Conservation (phyloP, 2,797 vertebrate species). For the Heliangelus exortis region DNA sequence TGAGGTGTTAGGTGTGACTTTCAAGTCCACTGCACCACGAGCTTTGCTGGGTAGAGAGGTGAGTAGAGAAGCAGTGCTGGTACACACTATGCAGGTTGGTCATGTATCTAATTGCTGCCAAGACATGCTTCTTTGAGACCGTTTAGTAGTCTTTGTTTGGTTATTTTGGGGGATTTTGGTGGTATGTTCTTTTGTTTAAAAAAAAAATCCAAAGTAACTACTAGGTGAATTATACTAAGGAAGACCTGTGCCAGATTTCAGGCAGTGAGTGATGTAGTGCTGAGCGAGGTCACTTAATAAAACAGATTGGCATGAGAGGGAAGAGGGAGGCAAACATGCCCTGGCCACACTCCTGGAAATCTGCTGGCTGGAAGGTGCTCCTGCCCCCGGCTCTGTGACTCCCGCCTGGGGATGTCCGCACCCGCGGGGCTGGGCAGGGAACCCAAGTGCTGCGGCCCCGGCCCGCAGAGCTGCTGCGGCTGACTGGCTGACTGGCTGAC, state of each 20-base stretch:
- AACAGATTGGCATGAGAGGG: neutral
- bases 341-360: fast-evolving
- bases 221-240: neutral
- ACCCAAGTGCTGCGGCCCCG: fast-evolving
- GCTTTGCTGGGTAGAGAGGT: neutral
- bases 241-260: neutral
- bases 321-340: neutral
- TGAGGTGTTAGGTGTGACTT: neutral
- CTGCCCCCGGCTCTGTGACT: neutral
- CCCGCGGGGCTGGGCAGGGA: neutral
- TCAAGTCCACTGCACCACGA: fast-evolving
- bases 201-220: neutral
- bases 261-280: neutral
- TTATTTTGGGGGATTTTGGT: neutral
- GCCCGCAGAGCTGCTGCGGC: neutral
- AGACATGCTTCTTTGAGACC: neutral
- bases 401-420: fast-evolving
- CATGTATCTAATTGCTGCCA: fast-evolving
- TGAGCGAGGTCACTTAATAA: neutral
- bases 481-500: too few species aligned
- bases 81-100: neutral
- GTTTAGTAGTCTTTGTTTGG: neutral
- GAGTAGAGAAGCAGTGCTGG: neutral
- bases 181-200: neutral
- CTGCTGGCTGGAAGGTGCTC: neutral